phyloP scores from a whole-genome alignment of 35 echinoderm and acorn worm genomes.

The Acanthaster planci region DNA sequence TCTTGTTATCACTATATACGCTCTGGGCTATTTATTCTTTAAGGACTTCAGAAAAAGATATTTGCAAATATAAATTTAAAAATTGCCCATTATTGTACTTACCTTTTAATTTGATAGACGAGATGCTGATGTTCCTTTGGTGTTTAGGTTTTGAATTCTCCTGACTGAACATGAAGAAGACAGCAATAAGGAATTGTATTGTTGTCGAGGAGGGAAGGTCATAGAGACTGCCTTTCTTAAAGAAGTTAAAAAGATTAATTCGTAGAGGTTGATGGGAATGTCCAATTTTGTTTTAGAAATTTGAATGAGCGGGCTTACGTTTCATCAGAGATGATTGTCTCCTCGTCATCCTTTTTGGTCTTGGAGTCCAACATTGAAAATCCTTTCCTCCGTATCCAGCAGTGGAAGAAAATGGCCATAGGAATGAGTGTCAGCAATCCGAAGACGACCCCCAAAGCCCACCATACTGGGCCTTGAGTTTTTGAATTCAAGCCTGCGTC shows the following conservation, averaged over 20 bases:
- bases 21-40: too few species aligned
- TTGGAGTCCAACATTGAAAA: neutral
- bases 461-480: neutral
- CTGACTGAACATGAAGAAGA: neutral
- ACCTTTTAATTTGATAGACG: neutral
- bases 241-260: too few species aligned
- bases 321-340: neutral
- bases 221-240: too few species aligned
- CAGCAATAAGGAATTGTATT: neutral
- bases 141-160: constrained; percentile 1
- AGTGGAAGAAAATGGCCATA: neutral
- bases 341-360: neutral
- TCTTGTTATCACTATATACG: too few species aligned
- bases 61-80: too few species aligned
- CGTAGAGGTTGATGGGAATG: too few species aligned
- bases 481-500: too few species aligned
- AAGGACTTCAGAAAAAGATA: too few species aligned
- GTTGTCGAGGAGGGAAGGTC: neutral
- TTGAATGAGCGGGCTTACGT: too few species aligned
- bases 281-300: too few species aligned
- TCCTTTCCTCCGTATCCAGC: neutral
- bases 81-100: neutral
- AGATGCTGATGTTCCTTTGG: constrained; percentile 2
- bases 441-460: neutral
- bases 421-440: neutral